Evolutionary conservation across 2,888 invertebrate species (phyloP), one percentile per base, ranked within the genome.

Genomic region (Punctoribates punctum): DNA sequence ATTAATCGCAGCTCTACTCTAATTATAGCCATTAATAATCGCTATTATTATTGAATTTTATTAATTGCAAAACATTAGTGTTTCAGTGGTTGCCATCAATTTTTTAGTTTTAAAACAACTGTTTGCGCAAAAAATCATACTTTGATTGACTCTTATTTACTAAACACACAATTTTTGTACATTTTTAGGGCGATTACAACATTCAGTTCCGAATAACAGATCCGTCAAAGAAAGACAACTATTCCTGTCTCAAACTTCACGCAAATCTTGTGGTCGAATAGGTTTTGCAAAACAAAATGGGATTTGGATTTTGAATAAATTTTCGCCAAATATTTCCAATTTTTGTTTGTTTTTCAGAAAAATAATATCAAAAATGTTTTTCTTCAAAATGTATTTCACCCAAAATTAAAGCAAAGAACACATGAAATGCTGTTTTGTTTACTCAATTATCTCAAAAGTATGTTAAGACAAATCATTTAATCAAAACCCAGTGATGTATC

Each of bases 181-280:
- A 17, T 67, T 15, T 67, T 67, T 23, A 70, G 70, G 70, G 70
- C n/a, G 42, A 70, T 11, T 70, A 70, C 20, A 23, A 70, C 0
- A 42, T 70, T 20, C 11, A 70, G n/a, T 70, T 42, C 70, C 15
- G 29, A 23, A 70, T 70, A 38, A 70, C 70, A 17, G 70, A 70
- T 23, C 42, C 42, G 5, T 8, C 15, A 6, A 42, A 70, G 13
- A 70, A 70, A 46, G 38, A 13, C 0, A 46, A 46, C 23, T 70
- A 70, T 46, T 70, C 70, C n/a, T 70, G 70, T 70, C 42, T 70
- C 23, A 3, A 70, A 29, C 11, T 70, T 1, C 5, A 42, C 6
- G 46, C 70, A 38, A 15, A 42, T 20, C 5, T 70, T 46, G 29
- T 23, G n/a, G 25, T 46, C 25, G 70, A 70, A 25, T n/a, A 60